These are phyloP conservation scores for Poecilia gillii DNA, from an alignment of 2,797 vertebrate genomes.

Conservation along the genomic window DNA sequence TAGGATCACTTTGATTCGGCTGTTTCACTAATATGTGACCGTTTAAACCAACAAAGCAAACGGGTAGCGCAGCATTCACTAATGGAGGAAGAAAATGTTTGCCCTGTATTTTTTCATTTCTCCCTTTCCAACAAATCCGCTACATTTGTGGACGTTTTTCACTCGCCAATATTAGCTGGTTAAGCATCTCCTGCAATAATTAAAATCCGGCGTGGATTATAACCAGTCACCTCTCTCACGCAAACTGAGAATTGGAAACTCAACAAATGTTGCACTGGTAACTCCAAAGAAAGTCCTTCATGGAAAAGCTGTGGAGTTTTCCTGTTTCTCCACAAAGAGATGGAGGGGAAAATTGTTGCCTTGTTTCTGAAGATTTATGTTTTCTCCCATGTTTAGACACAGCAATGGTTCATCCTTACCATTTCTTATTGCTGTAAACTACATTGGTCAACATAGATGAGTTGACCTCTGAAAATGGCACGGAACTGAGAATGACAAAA, in stretches of 20 bases:
- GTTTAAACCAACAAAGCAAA: constrained; percentile 22
- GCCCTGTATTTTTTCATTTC: constrained; percentile 51
- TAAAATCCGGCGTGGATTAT: neutral
- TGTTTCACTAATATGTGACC: constrained; percentile 18
- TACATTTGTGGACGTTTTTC: neutral
- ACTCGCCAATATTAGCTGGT: neutral
- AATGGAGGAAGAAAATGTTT: constrained; percentile 56
- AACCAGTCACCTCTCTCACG: neutral
- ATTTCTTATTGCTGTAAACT: neutral
- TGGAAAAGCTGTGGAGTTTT: neutral
- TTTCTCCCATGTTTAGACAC: neutral
- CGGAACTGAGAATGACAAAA: neutral
- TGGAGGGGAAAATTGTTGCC: neutral
- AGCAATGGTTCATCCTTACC: neutral
- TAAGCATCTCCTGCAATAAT: neutral
- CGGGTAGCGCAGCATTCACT: constrained; percentile 41
- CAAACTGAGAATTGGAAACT: neutral
- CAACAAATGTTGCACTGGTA: neutral
- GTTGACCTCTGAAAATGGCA: neutral
- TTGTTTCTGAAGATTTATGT: neutral
- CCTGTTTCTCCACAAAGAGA: neutral
- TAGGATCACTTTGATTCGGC: neutral
- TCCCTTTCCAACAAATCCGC: constrained; percentile 26
- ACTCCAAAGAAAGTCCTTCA: neutral
- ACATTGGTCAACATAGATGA: neutral